Percentiles rank a stretch among this genome's conserved stretches.
Conservation (phyloP, 92 coral and sea anemone species). For the Blastomussa wellsi region DNA sequence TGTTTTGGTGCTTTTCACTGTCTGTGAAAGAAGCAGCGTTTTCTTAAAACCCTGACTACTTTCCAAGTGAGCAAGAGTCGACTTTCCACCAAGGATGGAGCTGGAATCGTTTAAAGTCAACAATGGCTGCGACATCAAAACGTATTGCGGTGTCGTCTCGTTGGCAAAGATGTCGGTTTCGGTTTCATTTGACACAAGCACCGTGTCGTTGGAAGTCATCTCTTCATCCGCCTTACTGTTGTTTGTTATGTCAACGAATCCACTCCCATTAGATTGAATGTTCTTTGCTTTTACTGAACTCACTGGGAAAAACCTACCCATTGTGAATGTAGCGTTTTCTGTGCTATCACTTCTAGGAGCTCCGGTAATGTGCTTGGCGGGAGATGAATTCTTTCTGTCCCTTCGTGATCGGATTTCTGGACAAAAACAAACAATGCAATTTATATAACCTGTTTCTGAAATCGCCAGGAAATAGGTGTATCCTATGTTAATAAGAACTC, state of each 20-base stretch:
- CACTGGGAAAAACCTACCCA: slow-evolving; percentile 38
- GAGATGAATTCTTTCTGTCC: neutral
- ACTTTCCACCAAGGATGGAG: slow-evolving; percentile 58
- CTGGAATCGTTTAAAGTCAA: slow-evolving; percentile 60
- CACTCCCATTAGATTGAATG: slow-evolving; percentile 34
- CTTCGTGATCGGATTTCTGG: slow-evolving; percentile 3
- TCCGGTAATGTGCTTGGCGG: neutral
- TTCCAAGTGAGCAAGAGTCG: slow-evolving; percentile 25
- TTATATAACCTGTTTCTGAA: neutral
- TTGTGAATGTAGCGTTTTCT: slow-evolving; percentile 38
- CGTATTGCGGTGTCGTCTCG: slow-evolving; percentile 90
- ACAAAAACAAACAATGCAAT: neutral
- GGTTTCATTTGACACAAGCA: slow-evolving; percentile 96
- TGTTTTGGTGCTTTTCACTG: neutral
- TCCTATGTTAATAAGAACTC: neutral
- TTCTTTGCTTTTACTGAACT: slow-evolving; percentile 12
- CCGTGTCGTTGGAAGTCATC: slow-evolving; percentile 94
- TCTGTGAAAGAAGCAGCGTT: neutral
- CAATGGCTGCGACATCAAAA: slow-evolving; percentile 73
- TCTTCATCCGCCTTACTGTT: slow-evolving; percentile 79
- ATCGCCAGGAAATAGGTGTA: neutral
- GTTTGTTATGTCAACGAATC: slow-evolving; percentile 53
- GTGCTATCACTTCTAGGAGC: neutral
- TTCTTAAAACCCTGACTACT: neutral
- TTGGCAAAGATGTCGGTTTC: slow-evolving; percentile 93